Conservation (phyloP, 2,797 vertebrate genomes). For the Coregonus sp. region DNA sequence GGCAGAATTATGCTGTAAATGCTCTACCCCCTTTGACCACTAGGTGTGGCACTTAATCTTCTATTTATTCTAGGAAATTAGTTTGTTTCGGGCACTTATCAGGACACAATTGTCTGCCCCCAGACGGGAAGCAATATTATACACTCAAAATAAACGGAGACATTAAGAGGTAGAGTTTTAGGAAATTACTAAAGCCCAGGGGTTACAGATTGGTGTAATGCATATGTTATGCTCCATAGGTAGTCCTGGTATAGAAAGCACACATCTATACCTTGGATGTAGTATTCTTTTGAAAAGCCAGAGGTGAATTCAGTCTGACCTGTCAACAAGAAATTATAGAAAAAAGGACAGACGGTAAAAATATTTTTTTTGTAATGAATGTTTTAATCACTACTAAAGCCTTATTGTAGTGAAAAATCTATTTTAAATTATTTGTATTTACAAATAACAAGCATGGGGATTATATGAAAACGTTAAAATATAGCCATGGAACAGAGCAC, state of each 20-base stretch:
- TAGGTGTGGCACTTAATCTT: constrained; percentile 88
- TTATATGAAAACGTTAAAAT: not conserved
- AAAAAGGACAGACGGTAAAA: no score
- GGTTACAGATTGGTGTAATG: not conserved
- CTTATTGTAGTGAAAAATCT: not conserved
- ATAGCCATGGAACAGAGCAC: not conserved
- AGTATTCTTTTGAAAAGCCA: not conserved
- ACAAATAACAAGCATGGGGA: not conserved
- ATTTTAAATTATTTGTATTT: not conserved
- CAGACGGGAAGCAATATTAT: not conserved
- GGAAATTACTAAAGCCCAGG: not conserved
- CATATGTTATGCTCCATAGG: not conserved
- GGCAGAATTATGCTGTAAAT: constrained; percentile 36
- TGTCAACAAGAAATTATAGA: not conserved
- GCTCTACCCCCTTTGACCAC: constrained; percentile 78
- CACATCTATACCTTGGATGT: not conserved
- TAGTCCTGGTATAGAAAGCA: not conserved
- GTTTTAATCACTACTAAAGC: not conserved
- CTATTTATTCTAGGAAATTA: constrained; percentile 65
- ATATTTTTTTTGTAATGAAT: not conserved
- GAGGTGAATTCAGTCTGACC: not conserved
- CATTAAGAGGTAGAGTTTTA: not conserved
- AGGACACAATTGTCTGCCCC: not conserved
- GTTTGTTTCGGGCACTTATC: not conserved
- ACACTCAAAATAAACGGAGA: not conserved